phyloP scores from a whole-genome alignment of 2,888 invertebrate species.

The Polymixis flavicincta region DNA sequence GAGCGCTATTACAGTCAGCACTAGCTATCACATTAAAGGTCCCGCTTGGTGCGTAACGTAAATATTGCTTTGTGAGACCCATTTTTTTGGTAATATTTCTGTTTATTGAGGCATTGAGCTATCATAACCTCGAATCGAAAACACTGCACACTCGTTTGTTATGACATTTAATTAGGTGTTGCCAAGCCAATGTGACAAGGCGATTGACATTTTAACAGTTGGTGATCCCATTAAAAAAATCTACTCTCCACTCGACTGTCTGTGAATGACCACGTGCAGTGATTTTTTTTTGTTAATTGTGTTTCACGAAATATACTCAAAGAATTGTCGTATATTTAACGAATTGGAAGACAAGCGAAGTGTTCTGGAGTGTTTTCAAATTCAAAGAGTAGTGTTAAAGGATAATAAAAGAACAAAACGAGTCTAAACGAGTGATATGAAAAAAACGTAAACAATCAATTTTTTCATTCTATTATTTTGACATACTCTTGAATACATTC shows the following conservation, averaged over 20 bases:
- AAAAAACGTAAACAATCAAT: slow-evolving; percentile 50
- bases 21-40: slow-evolving; percentile 97
- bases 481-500: slow-evolving; percentile 38
- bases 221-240: background rate
- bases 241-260: background rate
- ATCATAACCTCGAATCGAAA: slow-evolving; percentile 53
- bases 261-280: slow-evolving; percentile 18
- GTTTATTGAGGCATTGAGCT: slow-evolving; percentile 21
- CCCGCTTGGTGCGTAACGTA: slow-evolving; percentile 95
- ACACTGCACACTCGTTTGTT: slow-evolving; percentile 66
- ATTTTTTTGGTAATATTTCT: slow-evolving; percentile 82
- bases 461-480: slow-evolving; percentile 37
- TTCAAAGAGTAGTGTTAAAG: slow-evolving; percentile 11
- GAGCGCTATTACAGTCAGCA: slow-evolving; percentile 94
- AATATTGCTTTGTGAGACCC: slow-evolving; percentile 98
- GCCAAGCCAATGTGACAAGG: slow-evolving; percentile 2
- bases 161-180: slow-evolving; percentile 55
- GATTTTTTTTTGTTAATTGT: background rate
- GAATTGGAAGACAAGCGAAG: slow-evolving; percentile 6
- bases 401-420: slow-evolving; percentile 9
- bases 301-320: background rate
- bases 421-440: slow-evolving; percentile 40
- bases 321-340: background rate
- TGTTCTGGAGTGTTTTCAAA: slow-evolving; percentile 14
- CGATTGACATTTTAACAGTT: background rate